Evolutionary conservation across 2,888 invertebrate species (phyloP), one percentile per base, ranked within the genome.

Genomic region (Caenorhabditis drosophilae): DNA sequence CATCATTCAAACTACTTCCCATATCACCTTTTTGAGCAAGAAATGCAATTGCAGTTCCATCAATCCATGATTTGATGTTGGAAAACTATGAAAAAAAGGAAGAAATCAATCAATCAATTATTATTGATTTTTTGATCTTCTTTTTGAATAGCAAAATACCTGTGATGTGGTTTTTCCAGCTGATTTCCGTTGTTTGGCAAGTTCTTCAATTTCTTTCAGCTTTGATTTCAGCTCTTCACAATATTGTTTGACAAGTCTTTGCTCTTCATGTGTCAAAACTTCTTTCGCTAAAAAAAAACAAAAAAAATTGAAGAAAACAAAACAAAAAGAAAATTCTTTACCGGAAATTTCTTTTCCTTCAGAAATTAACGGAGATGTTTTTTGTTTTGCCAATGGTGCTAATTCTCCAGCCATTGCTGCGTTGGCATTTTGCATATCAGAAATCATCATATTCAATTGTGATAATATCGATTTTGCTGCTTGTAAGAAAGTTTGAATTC

Each of bases 341-440:
- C 73, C 63, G 12, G 75, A 55, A 36, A 80, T 71, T 44, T 70
- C 68, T 26, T 70, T 68, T 50, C 80, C 81, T 54, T 81, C 79
- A 16, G 73, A 70, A 36, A 73, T 75, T 4, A 79, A 48, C 0
- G 67, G 62, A 22, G 55, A 55, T n/a, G 76, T 71, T 46, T 81
- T 81, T 52, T 81, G 79, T 45, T 70, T 71, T 0, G 81, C 81
- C 16, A 81, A 58, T 15, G 81, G 81, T 0, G 72, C 76, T 52
- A 80, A 57, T 60, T 80, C 80, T 25, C 78, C 78, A 11, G 81
- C 80, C 70, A 81, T 76, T 11, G 81, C 74, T 2, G 77, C 77
- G 44, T 74, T 78, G 15, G 81, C 81, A 47, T 68, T 73, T 34
- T 52, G 51, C 73, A 81, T 69, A 51, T 81, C 81, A 20, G 44